Percentiles rank a stretch among this genome's conserved stretches.
Conservation (phyloP, 2,888 invertebrate genomes). For the Oeneis ivallda region DNA sequence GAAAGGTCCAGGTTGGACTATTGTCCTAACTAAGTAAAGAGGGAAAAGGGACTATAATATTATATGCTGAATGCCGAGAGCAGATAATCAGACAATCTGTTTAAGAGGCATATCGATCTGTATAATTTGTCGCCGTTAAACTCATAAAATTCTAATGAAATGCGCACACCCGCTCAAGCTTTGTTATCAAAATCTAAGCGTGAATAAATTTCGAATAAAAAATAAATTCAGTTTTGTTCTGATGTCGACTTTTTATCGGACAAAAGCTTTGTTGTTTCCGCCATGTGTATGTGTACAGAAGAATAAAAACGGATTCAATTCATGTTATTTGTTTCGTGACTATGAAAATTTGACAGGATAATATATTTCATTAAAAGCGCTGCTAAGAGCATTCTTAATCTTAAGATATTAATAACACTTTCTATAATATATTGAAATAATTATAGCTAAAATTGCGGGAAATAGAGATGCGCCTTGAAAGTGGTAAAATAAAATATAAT, state of each 20-base stretch:
- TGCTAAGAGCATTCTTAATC: neutral
- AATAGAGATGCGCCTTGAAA: too few species aligned
- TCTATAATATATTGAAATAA: too few species aligned
- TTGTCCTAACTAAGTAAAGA: too few species aligned
- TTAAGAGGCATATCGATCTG: neutral
- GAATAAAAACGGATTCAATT: neutral
- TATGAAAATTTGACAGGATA: neutral
- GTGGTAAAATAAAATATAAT: too few species aligned
- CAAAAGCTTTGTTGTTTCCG: constrained; percentile 18
- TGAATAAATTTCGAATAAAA: constrained; percentile 16
- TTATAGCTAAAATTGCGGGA: too few species aligned
- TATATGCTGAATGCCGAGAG: too few species aligned
- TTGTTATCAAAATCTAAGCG: constrained; percentile 3
- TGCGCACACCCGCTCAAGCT: neutral
- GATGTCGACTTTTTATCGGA: constrained; percentile 19
- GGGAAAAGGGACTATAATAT: too few species aligned
- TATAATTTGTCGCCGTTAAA: neutral
- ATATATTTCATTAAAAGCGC: neutral
- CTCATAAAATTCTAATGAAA: constrained; percentile 2
- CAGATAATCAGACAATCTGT: too few species aligned
- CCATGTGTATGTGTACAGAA: constrained; percentile 11
- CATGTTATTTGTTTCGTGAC: neutral
- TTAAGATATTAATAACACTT: too few species aligned
- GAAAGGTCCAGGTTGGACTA: too few species aligned
- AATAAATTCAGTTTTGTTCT: constrained; percentile 6